Evolutionary conservation across 1,140 invertebrate species (phyloP).

Genomic region (Ooceraea biroi): DNA sequence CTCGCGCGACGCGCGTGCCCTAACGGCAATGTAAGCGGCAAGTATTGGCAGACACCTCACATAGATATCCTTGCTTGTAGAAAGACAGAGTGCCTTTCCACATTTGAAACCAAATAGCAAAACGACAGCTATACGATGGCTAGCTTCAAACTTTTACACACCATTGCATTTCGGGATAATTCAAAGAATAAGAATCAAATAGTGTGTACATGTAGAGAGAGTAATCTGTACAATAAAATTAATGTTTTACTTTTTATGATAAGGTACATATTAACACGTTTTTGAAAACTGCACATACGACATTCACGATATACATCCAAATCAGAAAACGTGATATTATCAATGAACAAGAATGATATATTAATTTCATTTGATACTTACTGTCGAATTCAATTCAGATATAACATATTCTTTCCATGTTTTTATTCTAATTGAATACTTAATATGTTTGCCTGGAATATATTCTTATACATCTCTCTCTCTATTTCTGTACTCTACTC

Average conservation of each 20-base stretch:
- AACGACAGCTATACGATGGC: not conserved
- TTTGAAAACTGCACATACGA: slow-evolving; percentile 32
- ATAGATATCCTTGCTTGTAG: slow-evolving; percentile 55
- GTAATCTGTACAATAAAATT: slow-evolving; percentile 3
- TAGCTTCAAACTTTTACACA: slow-evolving; percentile 23
- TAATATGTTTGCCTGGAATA: slow-evolving; percentile 29
- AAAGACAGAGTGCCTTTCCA: slow-evolving; percentile 42
- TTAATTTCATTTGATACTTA: slow-evolving; percentile 34
- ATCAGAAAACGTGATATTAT: slow-evolving; percentile 31
- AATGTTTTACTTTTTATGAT: slow-evolving; percentile 15
- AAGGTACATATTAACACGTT: slow-evolving; percentile 27
- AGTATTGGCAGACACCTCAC: slow-evolving; percentile 63
- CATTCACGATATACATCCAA: slow-evolving; percentile 27
- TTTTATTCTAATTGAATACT: slow-evolving; percentile 33
- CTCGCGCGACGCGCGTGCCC: slow-evolving; percentile 52
- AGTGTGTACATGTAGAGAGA: not conserved
- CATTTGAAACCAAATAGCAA: slow-evolving; percentile 23
- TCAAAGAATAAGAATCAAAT: not conserved
- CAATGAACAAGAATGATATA: slow-evolving; percentile 18
- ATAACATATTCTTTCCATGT: slow-evolving; percentile 15
- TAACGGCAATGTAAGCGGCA: slow-evolving; percentile 65
- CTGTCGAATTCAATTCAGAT: slow-evolving; percentile 8
- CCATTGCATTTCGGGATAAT: not conserved
- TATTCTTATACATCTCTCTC: slow-evolving; percentile 13
- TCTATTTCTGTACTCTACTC: slow-evolving; percentile 35